Conservation (phyloP, 2,113 vertebrate genomes). For the Gobio gobio region DNA sequence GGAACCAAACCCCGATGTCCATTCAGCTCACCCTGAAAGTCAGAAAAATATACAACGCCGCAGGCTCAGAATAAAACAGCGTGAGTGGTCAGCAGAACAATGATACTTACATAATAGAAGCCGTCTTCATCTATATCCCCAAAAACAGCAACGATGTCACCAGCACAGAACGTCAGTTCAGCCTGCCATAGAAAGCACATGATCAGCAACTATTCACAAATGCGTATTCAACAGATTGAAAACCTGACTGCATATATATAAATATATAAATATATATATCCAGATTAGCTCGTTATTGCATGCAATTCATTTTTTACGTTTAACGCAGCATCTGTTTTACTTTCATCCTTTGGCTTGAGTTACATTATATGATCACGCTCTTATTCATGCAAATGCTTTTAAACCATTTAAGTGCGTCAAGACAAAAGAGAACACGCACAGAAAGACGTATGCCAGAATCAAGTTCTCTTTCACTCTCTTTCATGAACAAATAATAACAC, state of each 20-base stretch:
- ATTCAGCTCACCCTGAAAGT: conserved; percentile 87
- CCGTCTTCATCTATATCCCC: conserved; percentile 95
- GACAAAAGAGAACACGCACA: too few species aligned
- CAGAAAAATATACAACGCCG: background rate
- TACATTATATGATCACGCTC: too few species aligned
- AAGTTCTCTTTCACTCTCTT: too few species aligned
- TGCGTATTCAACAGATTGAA: background rate
- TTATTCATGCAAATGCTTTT: too few species aligned
- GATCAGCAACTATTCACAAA: background rate
- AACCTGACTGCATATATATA: background rate
- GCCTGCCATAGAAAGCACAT: conserved; percentile 77
- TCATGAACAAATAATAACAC: too few species aligned
- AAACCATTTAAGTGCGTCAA: too few species aligned
- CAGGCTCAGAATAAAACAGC: background rate
- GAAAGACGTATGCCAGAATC: too few species aligned
- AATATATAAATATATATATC: too few species aligned
- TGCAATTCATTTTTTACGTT: too few species aligned
- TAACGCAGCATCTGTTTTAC: too few species aligned
- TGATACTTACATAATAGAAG: conserved; percentile 92
- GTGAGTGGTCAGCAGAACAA: background rate
- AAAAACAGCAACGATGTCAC: conserved; percentile 90
- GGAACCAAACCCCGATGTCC: conserved; percentile 92
- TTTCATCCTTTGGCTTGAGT: too few species aligned
- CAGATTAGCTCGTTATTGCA: too few species aligned
- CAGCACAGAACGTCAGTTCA: conserved; percentile 91